These are phyloP conservation scores for Bovichtus variegatus DNA, from an alignment of 2,797 vertebrate genomes.

Conservation along the genomic window DNA sequence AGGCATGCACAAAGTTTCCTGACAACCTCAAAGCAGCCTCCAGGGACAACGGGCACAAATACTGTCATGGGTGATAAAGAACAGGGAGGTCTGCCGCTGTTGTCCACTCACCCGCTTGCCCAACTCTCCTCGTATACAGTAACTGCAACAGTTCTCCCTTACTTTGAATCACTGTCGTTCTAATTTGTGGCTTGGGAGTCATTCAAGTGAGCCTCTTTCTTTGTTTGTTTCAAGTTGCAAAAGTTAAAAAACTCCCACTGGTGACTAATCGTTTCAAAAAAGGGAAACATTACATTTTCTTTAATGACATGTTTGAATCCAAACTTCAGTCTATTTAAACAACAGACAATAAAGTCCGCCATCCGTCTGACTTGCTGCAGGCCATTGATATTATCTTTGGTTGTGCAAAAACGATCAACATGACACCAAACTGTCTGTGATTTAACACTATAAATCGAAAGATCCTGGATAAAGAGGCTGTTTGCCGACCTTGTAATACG, in stretches of 20 bases:
- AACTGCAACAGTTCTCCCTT: not conserved
- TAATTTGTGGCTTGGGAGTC: not conserved
- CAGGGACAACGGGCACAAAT: constrained; percentile 10
- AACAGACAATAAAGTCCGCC: too few species aligned
- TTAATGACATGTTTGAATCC: not conserved
- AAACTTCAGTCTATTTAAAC: not conserved
- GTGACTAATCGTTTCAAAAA: not conserved
- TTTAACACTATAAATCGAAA: not conserved
- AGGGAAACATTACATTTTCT: too few species aligned
- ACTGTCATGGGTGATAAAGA: not conserved
- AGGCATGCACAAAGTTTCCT: constrained; percentile 13
- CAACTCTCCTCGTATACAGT: not conserved
- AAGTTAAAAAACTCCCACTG: not conserved
- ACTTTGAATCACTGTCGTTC: not conserved
- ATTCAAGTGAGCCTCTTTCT: not conserved
- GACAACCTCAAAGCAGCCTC: constrained; percentile 25
- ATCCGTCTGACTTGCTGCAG: not conserved
- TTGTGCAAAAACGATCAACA: not conserved
- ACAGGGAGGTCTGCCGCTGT: not conserved
- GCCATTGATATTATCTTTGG: not conserved
- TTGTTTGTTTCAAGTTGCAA: not conserved
- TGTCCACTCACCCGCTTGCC: not conserved
- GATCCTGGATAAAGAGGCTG: not conserved
- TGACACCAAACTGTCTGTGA: not conserved
- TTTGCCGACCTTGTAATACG: not conserved